Percentiles rank a stretch among this genome's conserved stretches.
Evolutionary conservation across 2,888 invertebrate species (phyloP).

Genomic region (Ischnura elegans): DNA sequence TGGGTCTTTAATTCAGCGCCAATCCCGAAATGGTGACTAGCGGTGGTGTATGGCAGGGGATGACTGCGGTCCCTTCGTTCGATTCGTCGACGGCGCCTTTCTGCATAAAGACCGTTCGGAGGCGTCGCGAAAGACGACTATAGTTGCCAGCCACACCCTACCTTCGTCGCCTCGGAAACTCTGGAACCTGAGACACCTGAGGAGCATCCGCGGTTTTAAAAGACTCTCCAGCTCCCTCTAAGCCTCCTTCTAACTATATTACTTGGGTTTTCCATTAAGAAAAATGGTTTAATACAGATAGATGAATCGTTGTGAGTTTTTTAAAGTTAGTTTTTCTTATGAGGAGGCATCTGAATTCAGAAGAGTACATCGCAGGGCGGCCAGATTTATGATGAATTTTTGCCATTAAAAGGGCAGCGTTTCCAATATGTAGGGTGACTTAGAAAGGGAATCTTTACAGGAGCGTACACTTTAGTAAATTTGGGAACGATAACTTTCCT

Average conservation of each 20-base stretch:
- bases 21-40: not conserved
- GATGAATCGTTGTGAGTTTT: not conserved
- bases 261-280: slow-evolving; percentile 26
- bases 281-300: not conserved
- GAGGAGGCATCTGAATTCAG: too few species aligned
- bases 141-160: slow-evolving; percentile 1
- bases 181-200: too few species aligned
- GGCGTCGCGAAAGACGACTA: not conserved
- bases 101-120: not conserved
- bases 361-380: too few species aligned
- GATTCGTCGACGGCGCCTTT: slow-evolving; percentile 22
- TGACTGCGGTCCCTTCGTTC: not conserved
- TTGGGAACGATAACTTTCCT: too few species aligned
- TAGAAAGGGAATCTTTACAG: too few species aligned
- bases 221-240: not conserved
- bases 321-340: too few species aligned
- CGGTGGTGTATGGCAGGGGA: not conserved
- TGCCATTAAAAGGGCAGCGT: too few species aligned
- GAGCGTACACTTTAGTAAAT: too few species aligned
- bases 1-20: slow-evolving; percentile 26
- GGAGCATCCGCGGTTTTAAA: not conserved
- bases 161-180: not conserved
- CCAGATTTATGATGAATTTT: too few species aligned
- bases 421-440: too few species aligned
- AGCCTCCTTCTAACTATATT: not conserved